phyloP scores from a whole-genome alignment of 1,140 invertebrate genomes.

The Olivierus martensii region DNA sequence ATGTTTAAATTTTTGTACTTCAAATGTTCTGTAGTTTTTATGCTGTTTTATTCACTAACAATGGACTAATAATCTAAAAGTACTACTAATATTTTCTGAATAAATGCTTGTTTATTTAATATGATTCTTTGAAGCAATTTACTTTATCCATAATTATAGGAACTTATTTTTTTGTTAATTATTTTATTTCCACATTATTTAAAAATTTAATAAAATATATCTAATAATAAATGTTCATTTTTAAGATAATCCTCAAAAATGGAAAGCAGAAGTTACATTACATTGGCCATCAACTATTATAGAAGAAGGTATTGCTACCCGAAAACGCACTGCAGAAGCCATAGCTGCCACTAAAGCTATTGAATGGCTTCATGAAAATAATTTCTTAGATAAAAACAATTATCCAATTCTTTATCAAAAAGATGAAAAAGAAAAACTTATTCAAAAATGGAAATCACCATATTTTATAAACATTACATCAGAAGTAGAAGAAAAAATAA shows the following conservation, averaged over 20 bases:
- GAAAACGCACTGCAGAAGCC: constrained; percentile 5
- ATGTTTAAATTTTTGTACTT: no score
- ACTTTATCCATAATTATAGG: no score
- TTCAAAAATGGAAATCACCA: not conserved
- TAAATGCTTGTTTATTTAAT: no score
- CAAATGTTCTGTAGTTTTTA: no score
- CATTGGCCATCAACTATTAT: constrained; percentile 1
- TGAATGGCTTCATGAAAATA: constrained; percentile 3
- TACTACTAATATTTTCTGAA: no score
- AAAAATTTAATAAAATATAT: no score
- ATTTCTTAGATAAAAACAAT: constrained; percentile 4
- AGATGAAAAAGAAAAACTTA: constrained; percentile 1
- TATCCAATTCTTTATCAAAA: constrained; percentile 1
- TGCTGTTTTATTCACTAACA: no score
- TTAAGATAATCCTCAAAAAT: not conserved
- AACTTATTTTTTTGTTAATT: no score
- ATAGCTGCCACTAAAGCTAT: constrained; percentile 10
- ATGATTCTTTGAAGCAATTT: no score
- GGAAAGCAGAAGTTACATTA: constrained; percentile 3
- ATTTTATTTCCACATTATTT: no score
- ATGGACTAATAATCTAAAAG: no score
- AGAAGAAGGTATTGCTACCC: not conserved
- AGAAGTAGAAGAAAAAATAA: constrained; percentile 5
- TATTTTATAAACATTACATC: constrained; percentile 2
- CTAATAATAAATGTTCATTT: no score